Percentiles rank a stretch among this genome's conserved stretches.
Evolutionary conservation across 2,888 invertebrate genomes (phyloP).

Genomic region (Diogma glabrata): DNA sequence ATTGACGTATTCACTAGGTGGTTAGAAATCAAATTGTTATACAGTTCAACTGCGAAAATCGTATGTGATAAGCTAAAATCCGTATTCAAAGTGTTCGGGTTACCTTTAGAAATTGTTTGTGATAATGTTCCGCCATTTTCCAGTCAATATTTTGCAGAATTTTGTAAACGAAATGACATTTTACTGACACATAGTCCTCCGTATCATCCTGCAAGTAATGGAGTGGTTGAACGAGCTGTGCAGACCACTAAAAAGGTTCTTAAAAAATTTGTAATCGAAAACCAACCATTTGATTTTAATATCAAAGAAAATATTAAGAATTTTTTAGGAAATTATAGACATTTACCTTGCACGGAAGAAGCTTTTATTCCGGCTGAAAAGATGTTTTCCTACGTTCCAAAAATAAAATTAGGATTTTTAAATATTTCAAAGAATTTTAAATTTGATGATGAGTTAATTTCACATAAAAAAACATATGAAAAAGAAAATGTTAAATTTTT

Average conservation of each 20-base stretch:
- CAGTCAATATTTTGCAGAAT: background rate
- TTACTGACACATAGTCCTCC: background rate
- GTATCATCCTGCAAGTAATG: background rate
- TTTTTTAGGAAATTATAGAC: too few relatives aligned
- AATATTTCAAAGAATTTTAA: too few relatives aligned
- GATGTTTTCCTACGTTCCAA: too few relatives aligned
- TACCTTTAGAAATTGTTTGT: background rate
- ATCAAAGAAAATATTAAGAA: too few relatives aligned
- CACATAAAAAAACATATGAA: too few relatives aligned
- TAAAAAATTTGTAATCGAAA: background rate
- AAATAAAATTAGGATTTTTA: too few relatives aligned
- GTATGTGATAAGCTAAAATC: background rate
- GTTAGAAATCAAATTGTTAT: background rate
- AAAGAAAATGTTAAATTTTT: too few relatives aligned
- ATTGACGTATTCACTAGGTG: background rate
- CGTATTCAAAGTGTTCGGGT: background rate
- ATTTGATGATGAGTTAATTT: too few relatives aligned
- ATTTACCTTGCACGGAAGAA: too few relatives aligned
- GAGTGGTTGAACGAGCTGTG: background rate
- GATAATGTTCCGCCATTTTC: background rate
- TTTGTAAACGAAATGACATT: background rate
- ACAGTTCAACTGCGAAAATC: background rate
- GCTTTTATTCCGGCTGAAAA: too few relatives aligned
- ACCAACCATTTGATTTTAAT: too few relatives aligned
- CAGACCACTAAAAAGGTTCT: background rate